These are phyloP conservation scores for Planiliza haematocheilus DNA, from an alignment of 2,113 vertebrate genomes.

Conservation along the genomic window DNA sequence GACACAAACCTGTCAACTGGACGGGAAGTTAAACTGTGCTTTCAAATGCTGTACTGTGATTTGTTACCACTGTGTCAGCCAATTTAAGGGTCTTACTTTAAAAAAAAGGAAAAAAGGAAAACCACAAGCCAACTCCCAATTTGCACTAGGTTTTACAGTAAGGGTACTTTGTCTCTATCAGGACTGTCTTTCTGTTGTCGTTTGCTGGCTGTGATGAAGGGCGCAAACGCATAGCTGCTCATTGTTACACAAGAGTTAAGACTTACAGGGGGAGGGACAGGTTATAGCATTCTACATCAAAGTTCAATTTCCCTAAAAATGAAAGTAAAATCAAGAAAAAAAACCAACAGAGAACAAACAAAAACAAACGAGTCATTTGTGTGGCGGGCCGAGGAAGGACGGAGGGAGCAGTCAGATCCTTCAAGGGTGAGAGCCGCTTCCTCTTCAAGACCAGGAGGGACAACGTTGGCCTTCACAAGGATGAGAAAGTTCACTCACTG, in stretches of 20 bases:
- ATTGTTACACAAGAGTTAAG: constrained; percentile 61
- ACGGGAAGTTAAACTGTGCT: constrained; percentile 54
- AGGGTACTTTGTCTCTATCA: background rate
- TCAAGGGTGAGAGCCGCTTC: constrained; percentile 40
- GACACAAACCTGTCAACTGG: constrained; percentile 43
- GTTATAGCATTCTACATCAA: constrained; percentile 72
- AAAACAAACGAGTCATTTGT: constrained; percentile 62
- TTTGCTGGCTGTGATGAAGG: constrained; percentile 43
- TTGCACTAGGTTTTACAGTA: constrained; percentile 45
- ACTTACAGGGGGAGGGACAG: constrained; percentile 50
- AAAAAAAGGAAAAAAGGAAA: constrained; percentile 22
- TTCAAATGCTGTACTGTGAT: constrained; percentile 37
- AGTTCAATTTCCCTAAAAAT: constrained; percentile 71
- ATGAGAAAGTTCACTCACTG: constrained; percentile 29
- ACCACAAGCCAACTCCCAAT: constrained; percentile 58
- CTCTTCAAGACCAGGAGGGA: constrained; percentile 35
- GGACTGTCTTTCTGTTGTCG: constrained; percentile 19
- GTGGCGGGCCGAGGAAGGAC: constrained; percentile 13
- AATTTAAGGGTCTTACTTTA: background rate
- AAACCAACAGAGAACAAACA: constrained; percentile 49
- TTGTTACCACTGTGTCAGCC: constrained; percentile 30
- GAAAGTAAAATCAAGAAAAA: constrained; percentile 28
- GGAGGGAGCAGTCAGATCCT: constrained; percentile 40
- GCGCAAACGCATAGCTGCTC: constrained; percentile 15
- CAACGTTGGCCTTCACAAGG: constrained; percentile 2